These are phyloP conservation scores for Apamea sordens DNA, from an alignment of 2,888 invertebrate genomes.

Conservation along the genomic window DNA sequence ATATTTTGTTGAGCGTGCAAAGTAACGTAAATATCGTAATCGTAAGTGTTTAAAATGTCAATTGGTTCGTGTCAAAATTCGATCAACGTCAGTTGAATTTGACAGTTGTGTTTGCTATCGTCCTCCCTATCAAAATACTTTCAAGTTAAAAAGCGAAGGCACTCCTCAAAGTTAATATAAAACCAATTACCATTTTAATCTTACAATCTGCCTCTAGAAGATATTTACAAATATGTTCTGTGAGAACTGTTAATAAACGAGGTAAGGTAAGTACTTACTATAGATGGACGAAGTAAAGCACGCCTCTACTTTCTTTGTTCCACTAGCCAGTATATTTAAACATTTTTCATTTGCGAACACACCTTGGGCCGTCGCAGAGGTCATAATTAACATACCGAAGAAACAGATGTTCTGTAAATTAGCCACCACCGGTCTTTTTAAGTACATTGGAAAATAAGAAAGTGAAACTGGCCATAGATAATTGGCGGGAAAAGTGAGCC, in stretches of 20 bases:
- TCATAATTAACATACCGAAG: conserved; percentile 74
- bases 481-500: conserved; percentile 82
- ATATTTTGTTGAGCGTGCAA: conserved; percentile 30
- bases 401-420: conserved; percentile 67
- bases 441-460: conserved; percentile 78
- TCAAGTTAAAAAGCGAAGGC: background rate
- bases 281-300: conserved; percentile 20
- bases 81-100: background rate
- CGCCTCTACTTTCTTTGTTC: conserved; percentile 71
- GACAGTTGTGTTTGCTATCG: background rate
- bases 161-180: background rate
- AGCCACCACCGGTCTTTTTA: conserved; percentile 64
- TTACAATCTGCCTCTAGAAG: conserved; percentile 3
- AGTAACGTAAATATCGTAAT: conserved; percentile 6
- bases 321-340: conserved; percentile 68
- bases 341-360: conserved; percentile 71
- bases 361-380: conserved; percentile 64
- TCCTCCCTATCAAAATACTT: background rate
- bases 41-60: conserved; percentile 20
- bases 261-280: conserved; percentile 11
- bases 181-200: conserved; percentile 20
- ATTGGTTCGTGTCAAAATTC: conserved; percentile 8
- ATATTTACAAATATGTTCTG: conserved; percentile 7
- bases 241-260: conserved; percentile 32
- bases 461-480: conserved; percentile 81